Conservation (phyloP, 2,888 invertebrate genomes). For the Diaphora mendica region DNA sequence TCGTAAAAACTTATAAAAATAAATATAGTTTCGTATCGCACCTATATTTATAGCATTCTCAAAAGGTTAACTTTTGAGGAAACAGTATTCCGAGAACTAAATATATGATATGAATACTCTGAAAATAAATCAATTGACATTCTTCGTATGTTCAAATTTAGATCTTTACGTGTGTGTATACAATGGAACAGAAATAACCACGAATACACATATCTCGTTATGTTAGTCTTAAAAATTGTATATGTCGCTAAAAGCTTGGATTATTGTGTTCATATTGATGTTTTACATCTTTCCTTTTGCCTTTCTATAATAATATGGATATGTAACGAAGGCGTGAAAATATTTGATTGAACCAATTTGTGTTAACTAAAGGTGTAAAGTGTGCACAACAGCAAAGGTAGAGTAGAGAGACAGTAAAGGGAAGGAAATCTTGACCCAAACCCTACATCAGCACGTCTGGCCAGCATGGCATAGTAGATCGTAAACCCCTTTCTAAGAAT, state of each 20-base stretch:
- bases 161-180: not conserved
- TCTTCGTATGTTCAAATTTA: not conserved
- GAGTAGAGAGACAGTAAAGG: too few species aligned
- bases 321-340: too few species aligned
- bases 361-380: too few species aligned
- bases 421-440: too few species aligned
- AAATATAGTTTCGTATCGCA: not conserved
- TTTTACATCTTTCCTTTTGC: not conserved
- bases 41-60: conserved; percentile 1
- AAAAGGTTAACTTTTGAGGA: conserved; percentile 4
- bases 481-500: too few species aligned
- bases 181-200: not conserved
- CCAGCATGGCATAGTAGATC: too few species aligned
- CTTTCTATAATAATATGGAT: too few species aligned
- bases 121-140: conserved; percentile 3
- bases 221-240: not conserved
- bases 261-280: not conserved
- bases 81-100: conserved; percentile 5
- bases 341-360: too few species aligned
- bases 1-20: not conserved
- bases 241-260: not conserved
- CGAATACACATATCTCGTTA: not conserved
- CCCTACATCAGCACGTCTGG: too few species aligned
- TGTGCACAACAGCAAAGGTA: too few species aligned
- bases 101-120: not conserved